A percentile compares a stretch with the other conserved stretches of the same genome.
phyloP scores from a whole-genome alignment of 2,888 invertebrate genomes.

The Macrosiphum euphorbiae region DNA sequence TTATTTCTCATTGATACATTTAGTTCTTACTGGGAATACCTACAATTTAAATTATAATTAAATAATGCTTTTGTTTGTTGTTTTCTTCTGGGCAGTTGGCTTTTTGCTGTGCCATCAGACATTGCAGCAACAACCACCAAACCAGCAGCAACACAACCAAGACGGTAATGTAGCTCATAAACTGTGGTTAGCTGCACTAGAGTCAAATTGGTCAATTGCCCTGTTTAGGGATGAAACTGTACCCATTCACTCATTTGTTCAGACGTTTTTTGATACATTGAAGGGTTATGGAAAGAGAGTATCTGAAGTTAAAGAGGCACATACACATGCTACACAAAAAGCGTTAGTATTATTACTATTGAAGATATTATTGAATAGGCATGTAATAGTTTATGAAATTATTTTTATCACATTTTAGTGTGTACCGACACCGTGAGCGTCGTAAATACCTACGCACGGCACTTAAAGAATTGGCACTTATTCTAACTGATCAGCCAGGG shows the following conservation, averaged over 20 bases:
- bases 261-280: conserved; percentile 92
- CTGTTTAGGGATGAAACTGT: conserved; percentile 98
- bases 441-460: conserved; percentile 96
- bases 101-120: conserved; percentile 91
- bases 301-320: conserved; percentile 96
- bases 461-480: conserved; percentile 92
- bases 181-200: conserved; percentile 92
- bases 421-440: conserved; percentile 92
- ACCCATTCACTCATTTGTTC: conserved; percentile 93
- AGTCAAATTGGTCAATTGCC: conserved; percentile 94
- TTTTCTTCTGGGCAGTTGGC: conserved; percentile 77
- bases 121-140: conserved; percentile 71
- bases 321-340: conserved; percentile 89
- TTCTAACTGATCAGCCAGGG: conserved; percentile 98
- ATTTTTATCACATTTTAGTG: conserved; percentile 70
- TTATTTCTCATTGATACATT: neutral
- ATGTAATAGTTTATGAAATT: neutral
- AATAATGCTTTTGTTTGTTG: neutral
- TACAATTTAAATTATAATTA: neutral
- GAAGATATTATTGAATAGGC: neutral
- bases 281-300: conserved; percentile 95
- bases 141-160: conserved; percentile 75
- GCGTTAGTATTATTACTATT: conserved; percentile 73
- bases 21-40: neutral
- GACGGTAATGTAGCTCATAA: conserved; percentile 75